Base-by-base conservation (phyloP, 2,113 vertebrate genomes). In the Pimephales promelas region DNA sequence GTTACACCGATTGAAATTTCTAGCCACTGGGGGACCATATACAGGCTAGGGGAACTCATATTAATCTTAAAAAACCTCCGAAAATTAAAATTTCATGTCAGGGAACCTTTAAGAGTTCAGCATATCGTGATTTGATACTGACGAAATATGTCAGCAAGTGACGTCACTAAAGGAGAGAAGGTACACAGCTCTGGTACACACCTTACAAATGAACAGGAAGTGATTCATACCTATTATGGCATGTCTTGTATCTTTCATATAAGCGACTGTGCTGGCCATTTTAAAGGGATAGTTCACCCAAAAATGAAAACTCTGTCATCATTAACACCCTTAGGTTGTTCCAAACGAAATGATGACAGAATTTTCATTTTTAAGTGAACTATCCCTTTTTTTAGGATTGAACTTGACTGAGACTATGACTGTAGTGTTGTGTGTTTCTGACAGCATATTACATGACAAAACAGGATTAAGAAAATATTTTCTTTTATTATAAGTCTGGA, bases 391-490 rank as follows among this genome's bases (percentile, higher is more conserved):
- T n/a, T n/a, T n/a, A n/a, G 14, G 52, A 54, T 22, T 54, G 6
- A 54, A 54, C 52, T 64, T n/a, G n/a, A n/a, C n/a, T n/a, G n/a
- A n/a, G n/a, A n/a, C n/a, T n/a, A 64, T 68, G 10, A 40, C 18
- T 70, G 18, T 54, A 22, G 66, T 40, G 18, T 70, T 40, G 20
- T n/a, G 66, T 70, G 4, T 36, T 40, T 40, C 34, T n/a, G 47
- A 74, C 16, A 20, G 4, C 16, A 10, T 10, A 68, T 31, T 22
- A 52, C 68, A 74, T 28, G 8, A 73, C 26, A 26, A 52, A 47
- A 31, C 47, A 61, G 22, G 4, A 49, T 61, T 78, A 82, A 77
- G 45, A 76, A 86, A 86, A 81, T 47, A 82, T 57, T 22, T 20
- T 1, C 9, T 43, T 47, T 86, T 62, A 82, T 78, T 86, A 71